A percentile compares a stretch with the other conserved stretches of the same genome.
Evolutionary conservation across 2,888 invertebrate genomes (phyloP).

Genomic region (Sarcophaga variegata): DNA sequence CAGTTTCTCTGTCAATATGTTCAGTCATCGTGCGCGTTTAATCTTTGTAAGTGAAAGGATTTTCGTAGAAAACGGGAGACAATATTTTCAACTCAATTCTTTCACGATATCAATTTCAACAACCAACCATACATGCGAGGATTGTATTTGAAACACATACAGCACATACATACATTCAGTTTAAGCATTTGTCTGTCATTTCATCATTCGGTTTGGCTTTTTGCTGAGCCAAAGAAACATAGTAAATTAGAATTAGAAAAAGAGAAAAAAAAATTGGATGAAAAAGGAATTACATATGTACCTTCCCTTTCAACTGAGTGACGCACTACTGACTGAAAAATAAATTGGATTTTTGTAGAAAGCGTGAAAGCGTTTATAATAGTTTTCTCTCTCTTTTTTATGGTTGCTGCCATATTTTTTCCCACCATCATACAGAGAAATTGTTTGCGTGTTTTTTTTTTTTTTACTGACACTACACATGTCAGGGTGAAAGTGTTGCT

Average conservation of each 20-base stretch:
- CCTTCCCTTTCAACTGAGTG: conserved; percentile 71
- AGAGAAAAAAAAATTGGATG: conserved; percentile 16
- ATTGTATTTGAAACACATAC: too few relatives aligned
- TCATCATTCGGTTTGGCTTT: conserved; percentile 32
- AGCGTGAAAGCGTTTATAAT: conserved; percentile 67
- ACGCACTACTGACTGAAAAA: conserved; percentile 73
- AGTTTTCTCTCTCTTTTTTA: conserved; percentile 29
- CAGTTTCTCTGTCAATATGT: too few relatives aligned
- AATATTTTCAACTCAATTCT: too few relatives aligned
- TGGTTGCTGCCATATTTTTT: conserved; percentile 4
- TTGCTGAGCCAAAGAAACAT: neutral
- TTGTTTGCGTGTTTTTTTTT: conserved; percentile 12
- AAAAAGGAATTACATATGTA: conserved; percentile 21
- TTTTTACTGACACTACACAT: neutral
- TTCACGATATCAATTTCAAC: too few relatives aligned
- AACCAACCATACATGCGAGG: too few relatives aligned
- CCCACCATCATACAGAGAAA: neutral
- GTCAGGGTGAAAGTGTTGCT: too few relatives aligned
- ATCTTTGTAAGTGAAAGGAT: too few relatives aligned
- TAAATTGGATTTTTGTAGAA: conserved; percentile 71
- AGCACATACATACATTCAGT: neutral
- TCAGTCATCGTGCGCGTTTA: too few relatives aligned
- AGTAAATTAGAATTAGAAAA: neutral
- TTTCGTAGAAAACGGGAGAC: too few relatives aligned
- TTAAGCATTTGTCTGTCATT: neutral